A percentile compares a stretch with the other conserved stretches of the same genome.
phyloP scores from a whole-genome alignment of 2,888 invertebrate species.

The Stenodera caucasica region DNA sequence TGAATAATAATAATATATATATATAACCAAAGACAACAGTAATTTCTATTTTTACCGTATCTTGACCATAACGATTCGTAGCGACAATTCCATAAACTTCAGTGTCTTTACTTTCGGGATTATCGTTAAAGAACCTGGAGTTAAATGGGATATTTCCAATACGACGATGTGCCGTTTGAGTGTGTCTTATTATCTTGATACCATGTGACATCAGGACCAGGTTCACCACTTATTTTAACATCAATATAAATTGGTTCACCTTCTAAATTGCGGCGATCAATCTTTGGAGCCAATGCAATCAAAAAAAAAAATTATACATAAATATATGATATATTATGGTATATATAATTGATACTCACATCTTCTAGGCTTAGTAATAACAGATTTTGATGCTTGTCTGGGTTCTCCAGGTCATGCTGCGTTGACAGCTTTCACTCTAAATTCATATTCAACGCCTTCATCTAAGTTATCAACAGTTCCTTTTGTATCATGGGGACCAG shows the following conservation, averaged over 20 bases:
- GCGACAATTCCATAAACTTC: constrained; percentile 89
- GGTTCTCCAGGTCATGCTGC: constrained; percentile 92
- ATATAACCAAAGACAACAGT: constrained; percentile 67
- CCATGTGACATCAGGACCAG: constrained; percentile 88
- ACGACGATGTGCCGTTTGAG: constrained; percentile 63
- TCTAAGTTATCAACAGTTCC: constrained; percentile 85
- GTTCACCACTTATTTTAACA: constrained; percentile 88
- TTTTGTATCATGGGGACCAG: constrained; percentile 67
- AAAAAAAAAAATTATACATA: background rate
- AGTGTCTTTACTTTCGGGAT: constrained; percentile 83
- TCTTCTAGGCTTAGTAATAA: constrained; percentile 84
- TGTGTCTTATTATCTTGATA: constrained; percentile 78
- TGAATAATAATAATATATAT: constrained; percentile 52
- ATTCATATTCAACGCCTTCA: constrained; percentile 93
- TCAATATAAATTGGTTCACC: constrained; percentile 89
- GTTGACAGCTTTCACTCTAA: constrained; percentile 88
- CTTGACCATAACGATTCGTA: constrained; percentile 83
- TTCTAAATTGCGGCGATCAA: constrained; percentile 89
- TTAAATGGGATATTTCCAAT: constrained; percentile 84
- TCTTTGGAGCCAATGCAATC: constrained; percentile 87
- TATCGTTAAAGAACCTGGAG: constrained; percentile 84
- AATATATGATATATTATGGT: constrained; percentile 18
- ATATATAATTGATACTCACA: constrained; percentile 58
- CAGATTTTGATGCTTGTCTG: constrained; percentile 82
- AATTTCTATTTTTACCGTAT: constrained; percentile 88